A percentile compares a stretch with the other conserved stretches of the same genome.
phyloP scores from a whole-genome alignment of 92 coral and sea anemone species.

The Porites evermanni region DNA sequence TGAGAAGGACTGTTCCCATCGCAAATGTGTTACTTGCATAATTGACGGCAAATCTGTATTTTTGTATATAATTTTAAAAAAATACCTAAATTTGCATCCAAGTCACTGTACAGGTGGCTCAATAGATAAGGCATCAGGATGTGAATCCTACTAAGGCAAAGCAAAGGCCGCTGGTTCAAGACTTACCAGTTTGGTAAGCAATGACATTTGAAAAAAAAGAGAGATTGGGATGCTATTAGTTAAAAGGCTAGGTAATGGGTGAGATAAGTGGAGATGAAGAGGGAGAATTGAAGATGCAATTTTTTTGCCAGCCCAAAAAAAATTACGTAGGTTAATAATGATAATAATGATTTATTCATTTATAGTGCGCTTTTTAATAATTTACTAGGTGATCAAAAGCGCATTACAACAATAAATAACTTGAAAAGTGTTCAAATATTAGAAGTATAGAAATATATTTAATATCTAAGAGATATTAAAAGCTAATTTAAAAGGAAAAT shows the following conservation, averaged over 20 bases:
- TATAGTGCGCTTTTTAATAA: too few relatives aligned
- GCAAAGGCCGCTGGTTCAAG: slow-evolving; percentile 12
- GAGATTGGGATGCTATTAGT: not conserved
- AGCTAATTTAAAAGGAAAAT: not conserved
- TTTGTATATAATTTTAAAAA: not conserved
- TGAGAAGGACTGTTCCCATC: slow-evolving; percentile 5
- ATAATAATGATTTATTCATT: too few relatives aligned
- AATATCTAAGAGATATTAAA: too few relatives aligned
- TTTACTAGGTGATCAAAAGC: too few relatives aligned
- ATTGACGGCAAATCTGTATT: not conserved
- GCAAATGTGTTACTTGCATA: not conserved
- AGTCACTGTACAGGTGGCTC: too few relatives aligned
- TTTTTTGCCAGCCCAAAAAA: not conserved
- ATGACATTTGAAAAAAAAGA: not conserved
- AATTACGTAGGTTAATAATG: not conserved
- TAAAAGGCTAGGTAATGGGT: not conserved
- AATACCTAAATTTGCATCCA: not conserved
- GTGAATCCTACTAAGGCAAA: not conserved
- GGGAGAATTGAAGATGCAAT: not conserved
- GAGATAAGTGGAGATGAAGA: not conserved
- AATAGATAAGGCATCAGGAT: too few relatives aligned
- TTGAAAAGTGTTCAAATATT: too few relatives aligned
- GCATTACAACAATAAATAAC: too few relatives aligned
- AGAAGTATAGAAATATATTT: too few relatives aligned
- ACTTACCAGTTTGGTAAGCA: not conserved